phyloP scores from a whole-genome alignment of 1,140 invertebrate genomes.

The Penaeus japonicus region DNA sequence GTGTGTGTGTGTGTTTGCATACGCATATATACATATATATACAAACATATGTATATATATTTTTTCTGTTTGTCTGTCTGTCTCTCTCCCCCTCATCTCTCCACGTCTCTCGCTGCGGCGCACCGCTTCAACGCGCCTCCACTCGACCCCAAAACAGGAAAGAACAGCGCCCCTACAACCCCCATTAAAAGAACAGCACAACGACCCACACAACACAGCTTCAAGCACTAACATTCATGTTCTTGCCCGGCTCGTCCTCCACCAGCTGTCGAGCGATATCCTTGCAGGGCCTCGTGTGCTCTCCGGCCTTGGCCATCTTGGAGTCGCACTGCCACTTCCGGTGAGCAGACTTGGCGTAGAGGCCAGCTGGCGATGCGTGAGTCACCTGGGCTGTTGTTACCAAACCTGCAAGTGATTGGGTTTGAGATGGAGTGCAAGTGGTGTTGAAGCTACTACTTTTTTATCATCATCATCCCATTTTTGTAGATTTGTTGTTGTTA shows the following conservation, averaged over 20 bases:
- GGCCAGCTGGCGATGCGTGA: constrained; percentile 86
- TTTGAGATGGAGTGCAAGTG: background rate
- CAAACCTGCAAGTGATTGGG: constrained; percentile 71
- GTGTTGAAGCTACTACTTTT: background rate
- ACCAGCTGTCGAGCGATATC: constrained; percentile 61
- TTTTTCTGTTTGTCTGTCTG: too few relatives aligned
- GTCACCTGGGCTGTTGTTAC: constrained; percentile 91
- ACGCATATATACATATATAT: too few relatives aligned
- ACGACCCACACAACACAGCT: too few relatives aligned
- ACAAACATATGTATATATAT: too few relatives aligned
- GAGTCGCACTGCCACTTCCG: constrained; percentile 81
- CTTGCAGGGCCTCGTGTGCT: constrained; percentile 35
- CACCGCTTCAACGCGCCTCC: constrained; percentile 19
- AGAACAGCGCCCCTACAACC: too few relatives aligned
- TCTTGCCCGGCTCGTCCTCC: constrained; percentile 59
- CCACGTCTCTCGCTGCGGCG: constrained; percentile 72
- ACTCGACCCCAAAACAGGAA: too few relatives aligned
- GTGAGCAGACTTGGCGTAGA: constrained; percentile 79
- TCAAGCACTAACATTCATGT: constrained; percentile 28
- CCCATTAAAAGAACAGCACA: too few relatives aligned
- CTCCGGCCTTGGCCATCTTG: background rate
- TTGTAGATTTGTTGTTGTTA: too few relatives aligned
- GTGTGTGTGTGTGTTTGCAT: too few relatives aligned
- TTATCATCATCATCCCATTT: background rate
- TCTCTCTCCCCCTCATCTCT: constrained; percentile 21